These are phyloP conservation scores for Lasioglossum villosulum DNA, from an alignment of 2,888 invertebrate genomes.

Conservation along the genomic window DNA sequence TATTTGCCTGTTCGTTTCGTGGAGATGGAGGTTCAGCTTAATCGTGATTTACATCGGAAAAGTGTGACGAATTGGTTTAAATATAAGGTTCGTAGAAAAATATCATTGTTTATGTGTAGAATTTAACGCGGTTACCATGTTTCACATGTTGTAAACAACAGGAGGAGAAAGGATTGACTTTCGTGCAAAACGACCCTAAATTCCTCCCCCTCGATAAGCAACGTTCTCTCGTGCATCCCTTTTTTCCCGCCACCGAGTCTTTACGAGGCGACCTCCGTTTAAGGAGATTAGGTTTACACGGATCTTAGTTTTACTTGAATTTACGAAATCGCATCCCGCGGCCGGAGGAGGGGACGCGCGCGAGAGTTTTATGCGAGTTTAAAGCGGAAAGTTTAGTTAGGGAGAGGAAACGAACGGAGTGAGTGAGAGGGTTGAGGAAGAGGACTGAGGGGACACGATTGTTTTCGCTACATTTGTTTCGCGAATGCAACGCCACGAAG, in stretches of 20 bases:
- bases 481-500: slow-evolving; percentile 2
- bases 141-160: not conserved
- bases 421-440: not conserved
- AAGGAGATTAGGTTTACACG: slow-evolving; percentile 71
- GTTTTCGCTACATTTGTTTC: slow-evolving; percentile 62
- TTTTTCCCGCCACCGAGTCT: slow-evolving; percentile 38
- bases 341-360: not conserved
- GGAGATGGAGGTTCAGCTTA: too few species aligned
- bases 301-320: slow-evolving; percentile 70
- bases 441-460: slow-evolving; percentile 28
- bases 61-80: too few species aligned
- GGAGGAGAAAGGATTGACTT: not conserved
- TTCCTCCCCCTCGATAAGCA: not conserved
- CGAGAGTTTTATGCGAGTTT: slow-evolving; percentile 65
- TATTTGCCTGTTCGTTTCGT: too few species aligned
- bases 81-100: too few species aligned
- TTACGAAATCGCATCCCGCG: slow-evolving; percentile 67
- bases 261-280: slow-evolving; percentile 65
- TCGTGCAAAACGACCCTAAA: not conserved
- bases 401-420: not conserved
- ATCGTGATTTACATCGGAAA: too few species aligned
- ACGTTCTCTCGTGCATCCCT: not conserved
- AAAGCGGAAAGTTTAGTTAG: slow-evolving; percentile 57
- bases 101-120: too few species aligned
- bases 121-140: not conserved